phyloP scores from a whole-genome alignment of 2,888 invertebrate genomes.

The Parascotia fuliginaria region DNA sequence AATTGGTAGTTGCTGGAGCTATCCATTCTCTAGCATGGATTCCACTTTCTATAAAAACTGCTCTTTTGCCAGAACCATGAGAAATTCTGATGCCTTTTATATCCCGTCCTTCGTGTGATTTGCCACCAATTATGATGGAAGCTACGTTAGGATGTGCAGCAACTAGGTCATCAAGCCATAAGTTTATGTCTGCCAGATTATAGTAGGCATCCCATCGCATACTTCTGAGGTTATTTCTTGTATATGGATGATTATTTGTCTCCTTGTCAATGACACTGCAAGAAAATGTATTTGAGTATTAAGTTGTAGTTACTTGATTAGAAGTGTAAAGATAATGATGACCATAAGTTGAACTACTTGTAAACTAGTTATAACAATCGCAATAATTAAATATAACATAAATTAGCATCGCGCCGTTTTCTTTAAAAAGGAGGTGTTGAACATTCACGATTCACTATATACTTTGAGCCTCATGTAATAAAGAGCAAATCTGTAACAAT shows the following conservation, averaged over 20 bases:
- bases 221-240: constrained; percentile 53
- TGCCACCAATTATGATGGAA: constrained; percentile 68
- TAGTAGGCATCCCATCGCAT: constrained; percentile 87
- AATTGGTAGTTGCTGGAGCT: constrained; percentile 87
- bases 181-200: constrained; percentile 84
- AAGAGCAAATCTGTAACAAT: too few species aligned
- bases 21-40: constrained; percentile 93
- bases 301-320: too few species aligned
- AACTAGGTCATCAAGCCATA: constrained; percentile 85
- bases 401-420: too few species aligned
- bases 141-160: constrained; percentile 73
- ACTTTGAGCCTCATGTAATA: too few species aligned
- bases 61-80: constrained; percentile 62
- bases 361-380: too few species aligned
- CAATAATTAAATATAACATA: too few species aligned
- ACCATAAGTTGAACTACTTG: too few species aligned
- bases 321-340: too few species aligned
- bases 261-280: constrained; percentile 83
- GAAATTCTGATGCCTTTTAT: constrained; percentile 81
- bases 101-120: constrained; percentile 72
- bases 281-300: neutral
- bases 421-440: too few species aligned
- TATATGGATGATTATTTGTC: constrained; percentile 58
- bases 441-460: too few species aligned
- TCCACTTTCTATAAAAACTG: constrained; percentile 77